Evolutionary conservation across 2,113 vertebrate genomes (phyloP), one percentile per base, ranked within the genome.

Genomic region (Azemiops feae): DNA sequence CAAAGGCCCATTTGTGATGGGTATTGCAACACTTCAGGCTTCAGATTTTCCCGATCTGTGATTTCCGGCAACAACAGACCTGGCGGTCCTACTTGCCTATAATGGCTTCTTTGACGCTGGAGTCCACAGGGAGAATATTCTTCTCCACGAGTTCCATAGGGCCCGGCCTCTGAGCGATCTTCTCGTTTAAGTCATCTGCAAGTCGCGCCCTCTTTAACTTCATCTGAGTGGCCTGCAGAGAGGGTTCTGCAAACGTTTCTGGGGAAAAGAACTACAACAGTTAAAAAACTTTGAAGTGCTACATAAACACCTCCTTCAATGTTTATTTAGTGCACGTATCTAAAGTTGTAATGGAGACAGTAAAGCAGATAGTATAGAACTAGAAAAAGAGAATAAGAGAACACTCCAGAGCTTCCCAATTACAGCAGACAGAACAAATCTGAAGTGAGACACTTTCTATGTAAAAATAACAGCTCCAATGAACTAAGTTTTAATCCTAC

Each of bases 111-210:
- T 99, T 99, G 54, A 99, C 97, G 1, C 97, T 99, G 95, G 98
- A 99, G 94, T 99, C 99, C 57, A 99, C 99, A 0, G 99, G 99
- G 57, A 99, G 96, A 95, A 99, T 99, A 97, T 99, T 99, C 94
- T 99, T 99, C 97, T 99, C 99, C 88, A 99, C 98, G 95, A 99
- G 98, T 96, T 99, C 99, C 99, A 99, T 98, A 1, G 99, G 99
- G 1, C 99, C 99, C 23, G 99, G 99, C 60, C 99, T 98, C 94
- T 99, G 99, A 57, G 99, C 98, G 85, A 99, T 99, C 97, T 99
- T 99, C 95, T 99, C 99, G n/a, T 99, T 99, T 89, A 99, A 98
- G 95, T 99, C 98, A 96, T 99, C 99, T 1, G 99, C 99, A 87
- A 99, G 95, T 0, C 99, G 98, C 18, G 99, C 99, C 95, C 99